Percentiles rank a stretch among this genome's conserved stretches.
Evolutionary conservation across 2,113 vertebrate species (phyloP).

Genomic region (Syngnathoides biaculeatus): DNA sequence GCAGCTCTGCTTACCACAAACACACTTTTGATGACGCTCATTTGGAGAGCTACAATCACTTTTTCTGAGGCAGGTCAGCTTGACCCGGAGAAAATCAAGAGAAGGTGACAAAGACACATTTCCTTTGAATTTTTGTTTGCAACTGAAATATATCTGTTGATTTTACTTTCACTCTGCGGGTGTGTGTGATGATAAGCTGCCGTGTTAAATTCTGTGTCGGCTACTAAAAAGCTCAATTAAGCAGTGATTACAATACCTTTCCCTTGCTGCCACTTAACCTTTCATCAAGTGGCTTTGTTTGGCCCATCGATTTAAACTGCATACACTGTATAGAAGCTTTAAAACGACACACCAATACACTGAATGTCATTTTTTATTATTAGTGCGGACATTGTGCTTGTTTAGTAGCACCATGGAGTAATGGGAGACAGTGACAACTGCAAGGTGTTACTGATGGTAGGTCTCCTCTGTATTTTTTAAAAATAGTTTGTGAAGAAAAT

Average conservation of each 20-base stretch:
- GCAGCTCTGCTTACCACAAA: slow-evolving; percentile 47
- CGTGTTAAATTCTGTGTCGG: slow-evolving; percentile 26
- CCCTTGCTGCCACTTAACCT: slow-evolving; percentile 12
- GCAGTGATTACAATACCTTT: slow-evolving; percentile 23
- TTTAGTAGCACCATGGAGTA: too few species aligned
- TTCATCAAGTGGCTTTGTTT: slow-evolving; percentile 35
- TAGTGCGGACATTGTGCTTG: too few species aligned
- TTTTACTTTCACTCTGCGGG: not conserved
- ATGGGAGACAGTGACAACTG: too few species aligned
- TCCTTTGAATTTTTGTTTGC: not conserved
- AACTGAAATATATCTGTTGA: not conserved
- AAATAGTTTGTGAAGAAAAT: too few species aligned
- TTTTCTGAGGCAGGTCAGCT: not conserved
- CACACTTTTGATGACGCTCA: slow-evolving; percentile 4
- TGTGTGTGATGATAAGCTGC: not conserved
- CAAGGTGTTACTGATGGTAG: too few species aligned
- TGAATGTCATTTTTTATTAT: too few species aligned
- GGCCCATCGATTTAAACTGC: not conserved
- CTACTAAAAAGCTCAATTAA: slow-evolving; percentile 22
- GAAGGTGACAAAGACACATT: not conserved
- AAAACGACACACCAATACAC: too few species aligned
- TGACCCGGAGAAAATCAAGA: not conserved
- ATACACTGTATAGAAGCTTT: too few species aligned
- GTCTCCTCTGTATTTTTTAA: too few species aligned
- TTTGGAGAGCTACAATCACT: slow-evolving; percentile 5